Evolutionary conservation across 2,888 invertebrate species (phyloP).

Genomic region (Disparrhopalites patrizii): DNA sequence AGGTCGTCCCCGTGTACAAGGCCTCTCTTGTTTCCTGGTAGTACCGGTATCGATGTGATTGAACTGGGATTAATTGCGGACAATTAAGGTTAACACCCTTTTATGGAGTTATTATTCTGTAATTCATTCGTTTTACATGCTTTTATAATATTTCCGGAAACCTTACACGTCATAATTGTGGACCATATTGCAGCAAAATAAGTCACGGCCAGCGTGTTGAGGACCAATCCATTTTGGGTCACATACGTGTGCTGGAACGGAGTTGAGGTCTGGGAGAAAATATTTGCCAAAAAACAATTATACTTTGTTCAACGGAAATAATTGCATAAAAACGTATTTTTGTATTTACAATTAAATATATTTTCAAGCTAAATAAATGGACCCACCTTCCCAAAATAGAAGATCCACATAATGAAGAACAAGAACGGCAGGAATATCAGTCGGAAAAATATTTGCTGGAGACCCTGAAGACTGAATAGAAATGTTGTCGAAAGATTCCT

Average conservation of each 20-base stretch:
- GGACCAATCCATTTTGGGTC: conserved; percentile 66
- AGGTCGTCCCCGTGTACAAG: conserved; percentile 77
- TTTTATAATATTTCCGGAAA: conserved; percentile 22
- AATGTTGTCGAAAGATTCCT: conserved; percentile 73
- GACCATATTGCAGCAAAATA: conserved; percentile 67
- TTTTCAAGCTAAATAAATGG: background rate
- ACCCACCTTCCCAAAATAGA: conserved; percentile 61
- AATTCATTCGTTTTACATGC: background rate
- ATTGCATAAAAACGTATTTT: background rate
- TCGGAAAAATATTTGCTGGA: conserved; percentile 71
- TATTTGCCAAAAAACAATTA: no score
- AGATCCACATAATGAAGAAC: conserved; percentile 72
- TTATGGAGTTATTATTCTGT: background rate
- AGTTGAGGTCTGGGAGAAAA: conserved; percentile 44
- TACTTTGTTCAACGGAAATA: background rate
- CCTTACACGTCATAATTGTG: conserved; percentile 67
- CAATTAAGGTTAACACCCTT: background rate
- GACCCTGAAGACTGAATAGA: conserved; percentile 69
- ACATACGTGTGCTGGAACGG: conserved; percentile 65
- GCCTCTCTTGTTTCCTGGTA: conserved; percentile 88
- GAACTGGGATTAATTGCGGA: conserved; percentile 47
- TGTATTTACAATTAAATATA: no score
- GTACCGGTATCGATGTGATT: conserved; percentile 67
- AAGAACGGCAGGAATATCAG: conserved; percentile 64
- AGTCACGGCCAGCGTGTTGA: conserved; percentile 64